Percentiles rank a stretch among this genome's conserved stretches.
Evolutionary conservation across 2,113 vertebrate species (phyloP).

Genomic region (Crotophaga sulcirostris): DNA sequence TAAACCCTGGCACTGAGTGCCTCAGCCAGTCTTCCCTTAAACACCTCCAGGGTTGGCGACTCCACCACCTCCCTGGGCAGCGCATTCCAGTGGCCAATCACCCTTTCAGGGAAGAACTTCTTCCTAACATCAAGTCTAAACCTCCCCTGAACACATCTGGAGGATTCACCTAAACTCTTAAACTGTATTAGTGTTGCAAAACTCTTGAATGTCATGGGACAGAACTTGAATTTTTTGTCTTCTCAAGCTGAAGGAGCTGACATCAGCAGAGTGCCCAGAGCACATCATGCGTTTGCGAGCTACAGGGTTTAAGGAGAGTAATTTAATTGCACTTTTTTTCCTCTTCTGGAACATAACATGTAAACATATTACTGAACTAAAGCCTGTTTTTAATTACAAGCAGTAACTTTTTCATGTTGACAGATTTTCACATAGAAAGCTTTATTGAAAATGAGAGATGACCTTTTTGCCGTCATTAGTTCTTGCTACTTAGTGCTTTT

Average conservation of each 20-base stretch:
- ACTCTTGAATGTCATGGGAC: not conserved
- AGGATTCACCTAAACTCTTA: not conserved
- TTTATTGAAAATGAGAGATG: conserved; percentile 65
- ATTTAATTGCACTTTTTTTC: conserved; percentile 35
- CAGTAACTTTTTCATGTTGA: conserved; percentile 64
- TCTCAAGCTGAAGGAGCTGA: not conserved
- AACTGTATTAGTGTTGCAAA: not conserved
- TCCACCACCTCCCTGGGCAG: no score
- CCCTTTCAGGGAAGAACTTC: no score
- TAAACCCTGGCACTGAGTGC: no score
- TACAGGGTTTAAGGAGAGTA: not conserved
- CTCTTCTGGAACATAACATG: conserved; percentile 55
- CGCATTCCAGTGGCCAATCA: no score
- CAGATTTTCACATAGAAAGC: conserved; percentile 65
- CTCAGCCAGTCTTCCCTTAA: no score
- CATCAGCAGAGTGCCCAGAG: not conserved
- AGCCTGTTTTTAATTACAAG: conserved; percentile 59
- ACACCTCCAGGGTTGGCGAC: no score
- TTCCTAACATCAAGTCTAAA: no score
- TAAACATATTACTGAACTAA: conserved; percentile 50
- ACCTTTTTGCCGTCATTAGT: conserved; percentile 54
- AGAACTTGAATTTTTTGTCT: not conserved
- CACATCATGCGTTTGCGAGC: not conserved
- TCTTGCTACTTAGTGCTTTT: conserved; percentile 68
- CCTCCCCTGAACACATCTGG: not conserved